phyloP scores from a whole-genome alignment of 2,113 vertebrate species.

The Apteryx owenii region DNA sequence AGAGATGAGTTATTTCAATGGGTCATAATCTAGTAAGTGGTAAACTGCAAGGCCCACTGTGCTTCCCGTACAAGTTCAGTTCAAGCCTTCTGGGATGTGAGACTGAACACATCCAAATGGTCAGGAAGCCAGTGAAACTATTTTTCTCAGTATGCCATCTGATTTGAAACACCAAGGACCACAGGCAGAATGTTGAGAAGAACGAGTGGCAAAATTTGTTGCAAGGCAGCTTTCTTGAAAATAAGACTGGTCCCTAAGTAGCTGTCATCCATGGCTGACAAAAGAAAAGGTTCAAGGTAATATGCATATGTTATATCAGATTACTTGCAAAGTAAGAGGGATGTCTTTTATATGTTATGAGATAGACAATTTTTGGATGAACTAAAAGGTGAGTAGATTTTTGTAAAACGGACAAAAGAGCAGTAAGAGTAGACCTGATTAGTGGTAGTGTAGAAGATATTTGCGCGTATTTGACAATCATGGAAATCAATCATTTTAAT shows the following conservation, averaged over 20 bases:
- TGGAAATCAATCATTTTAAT: neutral
- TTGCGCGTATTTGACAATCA: neutral
- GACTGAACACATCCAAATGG: neutral
- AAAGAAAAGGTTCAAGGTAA: neutral
- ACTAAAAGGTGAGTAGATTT: neutral
- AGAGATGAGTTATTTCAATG: neutral
- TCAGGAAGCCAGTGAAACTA: neutral
- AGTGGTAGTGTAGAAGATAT: neutral
- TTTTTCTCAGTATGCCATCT: neutral
- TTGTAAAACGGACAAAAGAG: neutral
- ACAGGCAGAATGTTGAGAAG: neutral
- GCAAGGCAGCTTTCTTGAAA: neutral
- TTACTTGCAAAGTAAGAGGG: neutral
- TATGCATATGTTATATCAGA: rapidly evolving
- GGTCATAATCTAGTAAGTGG: neutral
- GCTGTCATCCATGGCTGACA: neutral
- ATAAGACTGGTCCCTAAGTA: neutral
- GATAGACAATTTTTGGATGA: neutral
- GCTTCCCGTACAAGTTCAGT: neutral
- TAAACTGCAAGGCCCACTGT: neutral
- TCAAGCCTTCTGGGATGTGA: neutral
- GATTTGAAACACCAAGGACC: neutral
- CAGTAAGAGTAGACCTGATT: neutral
- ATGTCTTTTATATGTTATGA: neutral
- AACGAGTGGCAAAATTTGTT: neutral